Base-by-base conservation (phyloP, 1,140 invertebrate genomes). In the Chlorops oryzae region DNA sequence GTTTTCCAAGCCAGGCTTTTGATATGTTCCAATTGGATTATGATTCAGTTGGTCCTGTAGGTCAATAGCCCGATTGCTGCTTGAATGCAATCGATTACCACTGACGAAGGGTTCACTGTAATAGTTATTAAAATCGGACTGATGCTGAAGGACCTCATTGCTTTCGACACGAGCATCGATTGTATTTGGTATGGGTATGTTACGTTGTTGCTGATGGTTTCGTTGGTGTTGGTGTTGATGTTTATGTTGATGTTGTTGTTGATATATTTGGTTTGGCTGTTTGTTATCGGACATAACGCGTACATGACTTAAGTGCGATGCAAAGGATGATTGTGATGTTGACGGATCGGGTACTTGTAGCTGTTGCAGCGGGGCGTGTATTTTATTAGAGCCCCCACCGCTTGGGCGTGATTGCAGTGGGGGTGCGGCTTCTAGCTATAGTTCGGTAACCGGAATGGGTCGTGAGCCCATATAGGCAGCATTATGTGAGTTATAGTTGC, bases 371-470 rank as follows among this genome's bases (percentile, higher is more conserved):
- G 69, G 45, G 27, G 44, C 40, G 28, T 46, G 35, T 24, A 51
- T 46, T 18, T 12, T 28, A 2, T 38, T 53, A 50, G 53, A 57
- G 61, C 52, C 55, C 57, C 59, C 63, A 59, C 66, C 54, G 61
- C 70, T 63, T 58, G 69, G 62, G 52, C 61, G 52, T 58, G 61
- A n/a, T n/a, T n/a, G 69, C 64, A 65, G 66, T 62, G 69, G 70
- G 59, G 70, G 70, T 58, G 70, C 66, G 49, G 62, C 69, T 64
- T 89, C 86, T 89, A 89, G 87, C 87, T 90, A 92, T 84, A 92
- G 87, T 74, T 91, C 89, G 75, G 89, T 92, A 54, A 91, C 87
- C 35, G 89, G 89, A 61, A 90, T 88, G 4, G 86, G 83, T 66
- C 88, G 79, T 15, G 81, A 74, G 67, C 80, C 78, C 58, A 61